Evolutionary conservation across 2,113 vertebrate genomes (phyloP), one percentile per base, ranked within the genome.

Genomic region (Caranx melampygus): DNA sequence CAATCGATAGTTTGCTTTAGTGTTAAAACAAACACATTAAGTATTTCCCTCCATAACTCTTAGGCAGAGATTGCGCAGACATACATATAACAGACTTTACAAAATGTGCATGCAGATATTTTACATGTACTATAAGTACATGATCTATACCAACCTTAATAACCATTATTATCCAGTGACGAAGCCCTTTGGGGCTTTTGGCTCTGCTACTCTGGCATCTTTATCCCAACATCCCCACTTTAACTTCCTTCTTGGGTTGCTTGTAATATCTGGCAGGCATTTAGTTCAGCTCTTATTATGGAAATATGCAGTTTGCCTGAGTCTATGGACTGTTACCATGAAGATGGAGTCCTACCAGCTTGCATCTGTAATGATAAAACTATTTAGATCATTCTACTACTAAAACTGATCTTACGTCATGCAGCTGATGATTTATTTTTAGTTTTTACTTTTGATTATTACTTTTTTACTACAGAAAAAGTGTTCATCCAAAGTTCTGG

Each of bases 271-370:
- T 83, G 74, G 74, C 54, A 1, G 73, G 33, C 37, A 67, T 26
- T 49, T 59, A 87, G 26, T 76, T 71, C 47, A 78, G 42, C 58
- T 86, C 74, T 57, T 18, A 70, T 86, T 74, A 82, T 77, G 70
- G 42, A 82, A 73, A 74, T 72, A 70, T 70, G 58, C n/a, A 63
- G 74, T 64, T 63, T 10, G 64, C 83, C 67, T 44, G 18, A 62
- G 75, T 78, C 66, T 72, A 34, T 71, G 67, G 35, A 40, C 71
- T 78, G 35, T 72, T 85, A 42, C 10, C 60, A 14, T 40, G 47
- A 13, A 73, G 65, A 11, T 1, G 0, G 3, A 65, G 2, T 73
- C 33, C 35, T 40, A 34, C 3, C 37, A 34, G 26, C 60, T 65
- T 63, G 33, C 26, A 68, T 40, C 45, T 51, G 15, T 6, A 37